Evolutionary conservation across 2,113 vertebrate genomes (phyloP), one percentile per base, ranked within the genome.

Genomic region (Hiodon tergisus): DNA sequence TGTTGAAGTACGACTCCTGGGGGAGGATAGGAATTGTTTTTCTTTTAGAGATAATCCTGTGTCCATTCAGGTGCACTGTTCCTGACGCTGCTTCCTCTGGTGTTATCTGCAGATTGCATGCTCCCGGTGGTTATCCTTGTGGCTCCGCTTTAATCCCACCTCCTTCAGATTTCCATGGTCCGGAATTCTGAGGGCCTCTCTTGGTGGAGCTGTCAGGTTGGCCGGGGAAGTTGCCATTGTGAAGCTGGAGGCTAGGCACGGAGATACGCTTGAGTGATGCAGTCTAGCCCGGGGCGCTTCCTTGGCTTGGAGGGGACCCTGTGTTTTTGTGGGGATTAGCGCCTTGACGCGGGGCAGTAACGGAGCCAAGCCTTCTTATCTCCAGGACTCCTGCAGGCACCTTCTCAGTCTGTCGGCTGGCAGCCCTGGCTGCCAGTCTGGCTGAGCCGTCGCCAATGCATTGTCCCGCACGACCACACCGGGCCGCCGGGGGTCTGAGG

Each of bases 321-420:
- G 0, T 31, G 31, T 31, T 69, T 16, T 31, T 47, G 51, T 69
- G 68, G 5, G 68, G 4, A 2, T 9, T 6, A 17, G 52, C 17
- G 13, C 6, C 5, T n/a, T 14, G 52, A 51, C 46, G n/a, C 48
- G 16, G 16, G 48, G 50, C 52, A 16, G n/a, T 55, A 6, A 7
- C 50, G 71, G 51, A 10, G 77, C 73, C 73, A 5, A 67, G 77
- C 69, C 58, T 16, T 54, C 57, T 83, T 81, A 84, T 85, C 83
- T 77, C 17, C 73, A 76, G 77, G 79, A 67, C 76, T 81, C 81
- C 78, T 69, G 78, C 79, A 68, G 69, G 72, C 73, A 65, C 51
- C 5, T 16, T 70, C 51, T 17, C 68, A 70, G 68, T 6, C 16
- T 9, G 51, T 16, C 4, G n/a, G 16, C 9, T 54, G 16, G 16